Conservation (phyloP, 2,888 invertebrate genomes). For the Drosophila sordidula region DNA sequence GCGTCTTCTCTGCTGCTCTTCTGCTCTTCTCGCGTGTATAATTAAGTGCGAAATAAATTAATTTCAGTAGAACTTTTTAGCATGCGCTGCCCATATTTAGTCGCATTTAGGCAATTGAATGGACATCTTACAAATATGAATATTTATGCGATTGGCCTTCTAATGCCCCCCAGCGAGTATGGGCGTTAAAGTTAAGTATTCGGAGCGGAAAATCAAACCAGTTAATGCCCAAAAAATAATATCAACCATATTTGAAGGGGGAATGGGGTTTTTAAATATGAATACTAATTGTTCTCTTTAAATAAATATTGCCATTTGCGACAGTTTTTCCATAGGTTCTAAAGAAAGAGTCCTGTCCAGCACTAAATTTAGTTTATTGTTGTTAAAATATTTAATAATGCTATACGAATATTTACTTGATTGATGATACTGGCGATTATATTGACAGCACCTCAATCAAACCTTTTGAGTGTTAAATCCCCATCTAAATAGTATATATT, state of each 20-base stretch:
- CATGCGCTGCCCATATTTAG: constrained; percentile 56
- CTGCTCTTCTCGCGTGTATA: constrained; percentile 55
- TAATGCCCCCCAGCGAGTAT: not conserved
- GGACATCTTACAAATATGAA: constrained; percentile 13
- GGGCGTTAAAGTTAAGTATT: not conserved
- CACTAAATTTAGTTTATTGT: too few relatives aligned
- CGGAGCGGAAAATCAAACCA: not conserved
- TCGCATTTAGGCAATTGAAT: constrained; percentile 35
- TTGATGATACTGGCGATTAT: too few relatives aligned
- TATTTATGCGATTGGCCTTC: constrained; percentile 10
- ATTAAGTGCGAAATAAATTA: constrained; percentile 80
- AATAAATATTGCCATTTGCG: too few relatives aligned
- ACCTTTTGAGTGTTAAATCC: too few relatives aligned
- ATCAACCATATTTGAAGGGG: not conserved
- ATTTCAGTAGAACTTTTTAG: constrained; percentile 71
- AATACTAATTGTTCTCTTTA: too few relatives aligned
- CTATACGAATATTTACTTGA: too few relatives aligned
- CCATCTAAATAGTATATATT: too few relatives aligned
- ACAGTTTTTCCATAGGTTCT: too few relatives aligned
- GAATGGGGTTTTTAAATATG: not conserved
- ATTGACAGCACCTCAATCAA: too few relatives aligned
- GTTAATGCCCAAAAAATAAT: not conserved
- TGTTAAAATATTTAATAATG: too few relatives aligned
- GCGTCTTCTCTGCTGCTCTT: constrained; percentile 23
- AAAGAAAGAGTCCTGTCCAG: too few relatives aligned